Percentiles rank a stretch among this genome's conserved stretches.
Evolutionary conservation across 2,888 invertebrate genomes (phyloP).

Genomic region (Mechanitis messenoides): DNA sequence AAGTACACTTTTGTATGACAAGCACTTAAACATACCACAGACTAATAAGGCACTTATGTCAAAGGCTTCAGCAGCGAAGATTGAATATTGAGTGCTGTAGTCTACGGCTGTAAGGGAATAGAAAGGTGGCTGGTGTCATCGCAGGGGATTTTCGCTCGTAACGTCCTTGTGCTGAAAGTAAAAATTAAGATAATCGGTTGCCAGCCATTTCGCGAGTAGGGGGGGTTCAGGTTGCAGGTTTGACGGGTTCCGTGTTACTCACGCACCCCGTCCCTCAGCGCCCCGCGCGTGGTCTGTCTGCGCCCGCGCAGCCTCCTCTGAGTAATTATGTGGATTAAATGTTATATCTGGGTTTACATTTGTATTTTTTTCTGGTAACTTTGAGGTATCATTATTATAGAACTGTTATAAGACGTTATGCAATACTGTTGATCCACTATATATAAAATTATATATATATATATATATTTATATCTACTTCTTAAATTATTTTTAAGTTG

Average conservation of each 20-base stretch:
- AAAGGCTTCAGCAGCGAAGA: conserved; percentile 50
- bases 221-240: conserved; percentile 61
- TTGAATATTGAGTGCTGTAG: conserved; percentile 52
- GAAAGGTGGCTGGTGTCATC: conserved; percentile 41
- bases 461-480: too few relatives aligned
- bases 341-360: conserved; percentile 17
- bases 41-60: conserved; percentile 58
- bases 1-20: conserved; percentile 6
- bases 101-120: conserved; percentile 50
- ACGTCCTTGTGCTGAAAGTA: conserved; percentile 23
- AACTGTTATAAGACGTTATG: too few relatives aligned
- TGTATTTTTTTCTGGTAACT: neutral
- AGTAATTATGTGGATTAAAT: conserved; percentile 40
- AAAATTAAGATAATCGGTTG: conserved; percentile 30
- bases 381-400: neutral
- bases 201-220: conserved; percentile 63
- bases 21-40: conserved; percentile 29
- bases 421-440: too few relatives aligned
- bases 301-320: conserved; percentile 40
- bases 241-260: conserved; percentile 74
- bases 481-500: too few relatives aligned
- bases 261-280: conserved; percentile 38
- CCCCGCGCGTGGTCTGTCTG: conserved; percentile 20
- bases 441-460: too few relatives aligned
- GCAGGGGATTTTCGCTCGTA: conserved; percentile 30